Evolutionary conservation across 2,888 invertebrate species (phyloP), one percentile per base, ranked within the genome.

Genomic region (Entomobrya proxima): DNA sequence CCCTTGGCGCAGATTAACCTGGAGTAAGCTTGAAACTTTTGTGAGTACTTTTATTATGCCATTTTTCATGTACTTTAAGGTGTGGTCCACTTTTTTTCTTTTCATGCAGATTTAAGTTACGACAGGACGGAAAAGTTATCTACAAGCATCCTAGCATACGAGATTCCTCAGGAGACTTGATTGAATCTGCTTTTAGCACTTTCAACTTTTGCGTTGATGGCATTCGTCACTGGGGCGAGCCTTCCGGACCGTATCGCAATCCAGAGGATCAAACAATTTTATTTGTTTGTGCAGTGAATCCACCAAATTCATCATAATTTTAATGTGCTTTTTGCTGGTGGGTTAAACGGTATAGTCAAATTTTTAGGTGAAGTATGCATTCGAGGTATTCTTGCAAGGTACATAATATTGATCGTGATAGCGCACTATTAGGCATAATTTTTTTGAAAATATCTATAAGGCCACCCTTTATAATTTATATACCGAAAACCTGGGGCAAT

Each of bases 1-100:
- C 88, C 88, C n/a, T 52, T 88, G 44, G 88, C 88, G 5, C 86
- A 88, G 44, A 80, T 88, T 24, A 86, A 88, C 69, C 76, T 88
- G 21, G 86, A 88, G 88, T 88, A 80, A 86, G 88, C 30, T 30
- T 55, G n/a, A 40, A 80, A n/a, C n/a, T n/a, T 44, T 9, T 55
- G 21, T n/a, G 24, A 35, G 47, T 44, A 5, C 15, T 52, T 40
- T 47, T 2, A 24, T 24, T 50, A 35, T n/a, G 55, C 47, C 15
- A 35, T 37, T 76, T 21, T 37, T 77, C 13, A 77, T n/a, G n/a
- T n/a, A n/a, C n/a, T n/a, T n/a, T n/a, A n/a, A n/a, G n/a, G 37
- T 11, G 6, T 37, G 44, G 9, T 9, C 27, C 27, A 9, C 27
- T 18, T 67, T 67, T 67, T 67, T 30, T 67, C 58, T 47, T 15